Conservation (phyloP, 2,113 vertebrate genomes). For the Tragelaphus buxtoni region DNA sequence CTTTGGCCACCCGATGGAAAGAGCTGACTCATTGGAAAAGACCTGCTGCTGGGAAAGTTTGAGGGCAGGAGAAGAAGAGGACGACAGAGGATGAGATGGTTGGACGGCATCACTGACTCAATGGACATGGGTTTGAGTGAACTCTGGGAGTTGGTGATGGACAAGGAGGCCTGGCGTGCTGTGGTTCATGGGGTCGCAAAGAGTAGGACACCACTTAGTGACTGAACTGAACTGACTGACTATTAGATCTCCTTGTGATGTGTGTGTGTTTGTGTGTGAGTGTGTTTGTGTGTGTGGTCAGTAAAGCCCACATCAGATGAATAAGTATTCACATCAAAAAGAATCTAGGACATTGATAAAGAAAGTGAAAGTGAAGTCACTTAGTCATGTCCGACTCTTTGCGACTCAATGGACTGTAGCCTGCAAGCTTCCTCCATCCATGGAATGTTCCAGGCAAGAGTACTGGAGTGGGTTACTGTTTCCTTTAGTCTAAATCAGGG, state of each 20-base stretch:
- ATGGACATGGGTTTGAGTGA: not conserved
- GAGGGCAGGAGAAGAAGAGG: not conserved
- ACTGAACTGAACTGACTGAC: not conserved
- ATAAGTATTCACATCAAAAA: not conserved
- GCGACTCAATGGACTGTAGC: no score
- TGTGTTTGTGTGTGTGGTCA: not conserved
- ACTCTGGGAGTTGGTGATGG: not conserved
- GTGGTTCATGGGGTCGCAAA: not conserved
- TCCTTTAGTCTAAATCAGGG: not conserved
- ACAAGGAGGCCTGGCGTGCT: not conserved
- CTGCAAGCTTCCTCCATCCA: no score
- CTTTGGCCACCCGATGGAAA: fast-evolving
- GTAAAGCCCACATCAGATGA: not conserved
- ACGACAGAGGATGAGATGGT: not conserved
- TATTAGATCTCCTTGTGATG: not conserved
- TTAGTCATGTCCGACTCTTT: no score
- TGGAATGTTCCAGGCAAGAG: no score
- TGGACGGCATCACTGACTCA: not conserved
- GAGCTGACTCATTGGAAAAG: not conserved
- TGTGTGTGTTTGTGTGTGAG: not conserved
- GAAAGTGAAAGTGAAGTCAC: no score
- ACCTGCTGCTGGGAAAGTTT: not conserved
- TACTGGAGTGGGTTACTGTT: no score
- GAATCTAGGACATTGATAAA: not conserved
- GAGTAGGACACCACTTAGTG: not conserved